phyloP scores from a whole-genome alignment of 1,140 invertebrate genomes.

The Achatina immaculata region DNA sequence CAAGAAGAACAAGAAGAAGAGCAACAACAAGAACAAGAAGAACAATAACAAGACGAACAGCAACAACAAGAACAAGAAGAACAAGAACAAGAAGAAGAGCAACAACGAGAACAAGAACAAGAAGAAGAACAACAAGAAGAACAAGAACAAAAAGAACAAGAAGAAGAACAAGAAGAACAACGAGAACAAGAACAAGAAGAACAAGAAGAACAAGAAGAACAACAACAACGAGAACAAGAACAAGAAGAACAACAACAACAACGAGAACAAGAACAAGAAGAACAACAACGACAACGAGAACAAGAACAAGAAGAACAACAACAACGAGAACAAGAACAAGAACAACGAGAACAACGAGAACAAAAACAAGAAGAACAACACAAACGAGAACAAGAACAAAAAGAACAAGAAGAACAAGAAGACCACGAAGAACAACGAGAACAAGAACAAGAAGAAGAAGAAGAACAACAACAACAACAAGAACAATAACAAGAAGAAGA shows the following conservation, averaged over 20 bases:
- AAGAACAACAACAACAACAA: constrained; percentile 13
- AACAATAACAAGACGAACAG: not conserved
- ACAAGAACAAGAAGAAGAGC: constrained; percentile 15
- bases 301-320: constrained; percentile 16
- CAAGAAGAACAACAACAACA: not conserved
- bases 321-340: too few relatives aligned
- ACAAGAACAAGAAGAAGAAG: constrained; percentile 14
- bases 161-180: too few relatives aligned
- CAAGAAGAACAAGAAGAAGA: not conserved
- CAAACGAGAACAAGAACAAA: too few relatives aligned
- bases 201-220: not conserved
- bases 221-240: not conserved
- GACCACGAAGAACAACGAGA: too few relatives aligned
- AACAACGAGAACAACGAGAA: too few relatives aligned
- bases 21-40: not conserved
- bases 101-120: not conserved
- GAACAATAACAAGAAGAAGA: constrained; percentile 12
- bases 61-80: constrained; percentile 14
- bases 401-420: too few relatives aligned
- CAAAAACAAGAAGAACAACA: too few relatives aligned
- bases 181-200: not conserved
- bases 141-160: not conserved
- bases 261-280: constrained; percentile 7
- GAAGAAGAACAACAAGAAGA: constrained; percentile 6
- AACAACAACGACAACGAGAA: not conserved